phyloP scores from a whole-genome alignment of 2,888 invertebrate genomes.

The Parascotia fuliginaria region DNA sequence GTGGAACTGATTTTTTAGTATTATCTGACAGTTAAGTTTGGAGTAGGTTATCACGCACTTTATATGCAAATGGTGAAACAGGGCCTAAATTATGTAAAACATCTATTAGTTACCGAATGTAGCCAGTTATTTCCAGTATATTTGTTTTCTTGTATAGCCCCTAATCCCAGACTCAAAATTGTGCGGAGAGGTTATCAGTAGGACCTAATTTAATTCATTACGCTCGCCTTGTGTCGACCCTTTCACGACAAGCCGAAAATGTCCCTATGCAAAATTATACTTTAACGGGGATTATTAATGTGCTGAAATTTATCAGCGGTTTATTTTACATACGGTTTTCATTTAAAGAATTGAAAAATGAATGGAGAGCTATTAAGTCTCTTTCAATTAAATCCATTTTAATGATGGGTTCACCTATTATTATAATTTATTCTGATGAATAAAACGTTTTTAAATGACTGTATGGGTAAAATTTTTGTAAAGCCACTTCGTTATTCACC shows the following conservation, averaged over 20 bases:
- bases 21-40: too few species aligned
- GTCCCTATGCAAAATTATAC: conserved; percentile 76
- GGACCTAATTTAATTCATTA: conserved; percentile 83
- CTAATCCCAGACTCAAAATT: conserved; percentile 62
- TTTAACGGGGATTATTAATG: conserved; percentile 65
- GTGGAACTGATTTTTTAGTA: too few species aligned
- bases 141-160: conserved; percentile 44
- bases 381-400: background rate
- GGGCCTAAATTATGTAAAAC: background rate
- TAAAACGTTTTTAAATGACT: background rate
- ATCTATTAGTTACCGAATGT: background rate
- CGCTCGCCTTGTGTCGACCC: conserved; percentile 73
- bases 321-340: conserved; percentile 39
- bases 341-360: conserved; percentile 25
- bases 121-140: conserved; percentile 50
- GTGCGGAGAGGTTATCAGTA: conserved; percentile 76
- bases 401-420: background rate
- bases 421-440: background rate
- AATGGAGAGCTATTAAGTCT: conserved; percentile 15
- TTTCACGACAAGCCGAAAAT: conserved; percentile 66
- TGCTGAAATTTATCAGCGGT: conserved; percentile 52
- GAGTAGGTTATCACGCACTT: too few species aligned
- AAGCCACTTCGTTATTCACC: too few species aligned
- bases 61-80: too few species aligned
- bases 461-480: background rate